A percentile compares a stretch with the other conserved stretches of the same genome.
These are phyloP conservation scores for Oceanodroma tethys DNA, from an alignment of 2,113 vertebrate genomes.

Conservation along the genomic window DNA sequence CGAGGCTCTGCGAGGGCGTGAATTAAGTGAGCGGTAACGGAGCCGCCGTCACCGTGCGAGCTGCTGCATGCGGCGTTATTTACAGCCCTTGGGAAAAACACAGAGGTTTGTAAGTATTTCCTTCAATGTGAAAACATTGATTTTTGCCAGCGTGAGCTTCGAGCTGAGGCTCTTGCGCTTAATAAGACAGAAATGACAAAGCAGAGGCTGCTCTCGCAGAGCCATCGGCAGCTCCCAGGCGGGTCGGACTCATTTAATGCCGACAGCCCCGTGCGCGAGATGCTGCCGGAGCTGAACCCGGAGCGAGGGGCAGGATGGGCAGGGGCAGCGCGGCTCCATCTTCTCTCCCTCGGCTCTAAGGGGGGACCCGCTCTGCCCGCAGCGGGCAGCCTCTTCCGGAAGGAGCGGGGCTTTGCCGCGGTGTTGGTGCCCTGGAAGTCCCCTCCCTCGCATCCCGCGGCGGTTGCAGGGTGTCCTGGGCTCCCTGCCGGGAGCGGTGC, in stretches of 20 bases:
- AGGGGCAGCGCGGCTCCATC: background rate
- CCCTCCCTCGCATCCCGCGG: background rate
- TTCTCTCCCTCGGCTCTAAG: background rate
- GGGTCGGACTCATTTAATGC: fast-evolving
- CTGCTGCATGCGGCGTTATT: background rate
- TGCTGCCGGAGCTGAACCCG: fast-evolving
- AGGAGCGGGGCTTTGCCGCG: background rate
- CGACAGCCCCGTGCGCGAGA: fast-evolving
- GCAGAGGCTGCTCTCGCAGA: background rate
- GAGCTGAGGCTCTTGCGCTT: background rate
- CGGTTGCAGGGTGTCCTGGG: background rate
- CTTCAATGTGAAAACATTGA: background rate
- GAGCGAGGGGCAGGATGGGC: background rate
- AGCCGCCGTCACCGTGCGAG: background rate
- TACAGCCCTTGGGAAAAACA: background rate
- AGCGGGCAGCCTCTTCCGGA: background rate
- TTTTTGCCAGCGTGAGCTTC: background rate
- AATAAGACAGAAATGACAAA: background rate
- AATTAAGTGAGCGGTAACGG: background rate
- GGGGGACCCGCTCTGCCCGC: fast-evolving
- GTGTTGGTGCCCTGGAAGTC: background rate
- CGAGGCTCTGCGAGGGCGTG: background rate
- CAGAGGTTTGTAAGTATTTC: background rate
- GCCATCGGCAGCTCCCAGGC: background rate
- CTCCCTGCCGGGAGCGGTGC: background rate